Conservation (phyloP, 2,888 invertebrate species). For the Dicroscelio sp. region DNA sequence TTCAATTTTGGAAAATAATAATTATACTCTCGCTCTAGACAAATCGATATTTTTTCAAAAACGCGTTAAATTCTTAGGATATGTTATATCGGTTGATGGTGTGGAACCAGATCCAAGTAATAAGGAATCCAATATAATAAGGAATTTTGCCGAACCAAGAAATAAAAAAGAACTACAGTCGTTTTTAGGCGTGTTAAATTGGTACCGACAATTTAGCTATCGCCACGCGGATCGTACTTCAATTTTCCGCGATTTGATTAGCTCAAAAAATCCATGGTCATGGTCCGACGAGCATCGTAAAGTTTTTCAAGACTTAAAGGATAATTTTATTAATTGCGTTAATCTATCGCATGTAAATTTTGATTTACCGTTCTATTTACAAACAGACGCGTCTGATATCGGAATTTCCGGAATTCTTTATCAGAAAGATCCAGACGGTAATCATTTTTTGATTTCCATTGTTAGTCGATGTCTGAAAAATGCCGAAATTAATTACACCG, state of each 20-base stretch:
- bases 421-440: not conserved
- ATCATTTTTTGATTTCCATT: slow-evolving; percentile 21
- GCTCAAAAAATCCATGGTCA: slow-evolving; percentile 13
- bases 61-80: slow-evolving; percentile 79
- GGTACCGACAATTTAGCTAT: slow-evolving; percentile 73
- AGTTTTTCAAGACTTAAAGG: slow-evolving; percentile 25
- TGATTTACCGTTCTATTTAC: slow-evolving; percentile 25
- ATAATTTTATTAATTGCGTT: slow-evolving; percentile 43
- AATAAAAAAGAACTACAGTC: slow-evolving; percentile 84
- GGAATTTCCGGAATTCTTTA: slow-evolving; percentile 41
- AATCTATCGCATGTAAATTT: slow-evolving; percentile 33
- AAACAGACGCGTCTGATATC: too few relatives aligned
- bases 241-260: slow-evolving; percentile 57
- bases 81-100: slow-evolving; percentile 52
- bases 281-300: slow-evolving; percentile 35
- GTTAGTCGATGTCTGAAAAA: slow-evolving; percentile 12
- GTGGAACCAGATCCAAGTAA: slow-evolving; percentile 65
- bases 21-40: slow-evolving; percentile 72
- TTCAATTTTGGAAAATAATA: slow-evolving; percentile 28
- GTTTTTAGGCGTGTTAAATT: slow-evolving; percentile 82
- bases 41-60: slow-evolving; percentile 84
- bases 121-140: slow-evolving; percentile 83
- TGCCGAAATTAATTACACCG: slow-evolving; percentile 37
- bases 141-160: slow-evolving; percentile 82
- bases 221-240: slow-evolving; percentile 45